Conservation (phyloP, 2,113 vertebrate genomes). For the Phainopepla nitens region DNA sequence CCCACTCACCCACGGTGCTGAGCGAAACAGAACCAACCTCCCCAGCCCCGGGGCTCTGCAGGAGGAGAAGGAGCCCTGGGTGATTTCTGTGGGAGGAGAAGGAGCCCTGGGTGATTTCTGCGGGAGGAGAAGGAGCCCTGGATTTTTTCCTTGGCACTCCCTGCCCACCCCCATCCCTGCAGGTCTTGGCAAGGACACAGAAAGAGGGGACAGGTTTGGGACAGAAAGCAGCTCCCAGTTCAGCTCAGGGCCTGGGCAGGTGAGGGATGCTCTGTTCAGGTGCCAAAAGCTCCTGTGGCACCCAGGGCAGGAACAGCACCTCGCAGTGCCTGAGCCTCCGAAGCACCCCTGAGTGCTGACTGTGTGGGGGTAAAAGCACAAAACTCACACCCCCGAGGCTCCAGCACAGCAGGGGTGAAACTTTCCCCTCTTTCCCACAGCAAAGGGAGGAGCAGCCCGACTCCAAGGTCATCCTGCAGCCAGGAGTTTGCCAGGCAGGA, state of each 20-base stretch:
- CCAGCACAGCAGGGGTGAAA: neutral
- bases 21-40: neutral
- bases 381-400: fast-evolving
- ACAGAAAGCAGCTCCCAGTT: neutral
- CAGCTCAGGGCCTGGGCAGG: neutral
- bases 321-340: neutral
- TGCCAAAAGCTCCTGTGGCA: fast-evolving
- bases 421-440: fast-evolving
- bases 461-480: neutral
- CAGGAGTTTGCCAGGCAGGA: neutral
- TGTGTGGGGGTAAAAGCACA: fast-evolving
- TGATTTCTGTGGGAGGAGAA: too few species aligned
- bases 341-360: neutral
- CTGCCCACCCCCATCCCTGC: neutral
- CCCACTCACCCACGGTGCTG: fast-evolving
- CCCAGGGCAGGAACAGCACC: neutral
- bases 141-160: neutral
- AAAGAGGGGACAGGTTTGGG: fast-evolving
- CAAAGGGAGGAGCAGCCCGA: neutral
- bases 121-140: neutral
- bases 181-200: neutral
- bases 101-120: neutral
- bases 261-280: neutral
- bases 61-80: too few species aligned
- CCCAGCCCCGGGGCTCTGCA: neutral